Evolutionary conservation across 1,140 invertebrate genomes (phyloP).

Genomic region (Zaprionus ornatus): DNA sequence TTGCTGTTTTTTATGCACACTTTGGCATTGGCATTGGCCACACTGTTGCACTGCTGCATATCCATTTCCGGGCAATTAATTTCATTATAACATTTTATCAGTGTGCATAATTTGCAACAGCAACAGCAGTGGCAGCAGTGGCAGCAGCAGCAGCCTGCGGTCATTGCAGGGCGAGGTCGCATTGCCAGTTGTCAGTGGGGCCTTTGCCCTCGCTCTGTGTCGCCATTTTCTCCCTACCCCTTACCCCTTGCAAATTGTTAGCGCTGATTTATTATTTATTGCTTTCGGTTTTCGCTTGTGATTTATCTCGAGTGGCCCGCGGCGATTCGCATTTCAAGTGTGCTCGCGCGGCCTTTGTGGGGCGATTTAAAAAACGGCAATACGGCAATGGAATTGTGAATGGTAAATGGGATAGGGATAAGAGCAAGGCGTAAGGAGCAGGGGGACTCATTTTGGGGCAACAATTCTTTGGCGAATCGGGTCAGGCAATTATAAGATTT

Average conservation of each 20-base stretch:
- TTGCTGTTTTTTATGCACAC: neutral
- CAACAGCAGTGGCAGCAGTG: neutral
- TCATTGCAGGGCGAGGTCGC: neutral
- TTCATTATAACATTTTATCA: conserved; percentile 65
- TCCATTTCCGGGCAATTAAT: conserved; percentile 71
- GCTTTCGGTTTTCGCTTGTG: conserved; percentile 67
- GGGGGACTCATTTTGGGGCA: neutral
- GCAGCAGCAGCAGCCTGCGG: conserved; percentile 28
- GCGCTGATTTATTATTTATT: conserved; percentile 79
- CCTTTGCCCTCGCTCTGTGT: conserved; percentile 4
- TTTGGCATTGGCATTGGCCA: conserved; percentile 29
- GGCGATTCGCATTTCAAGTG: conserved; percentile 10
- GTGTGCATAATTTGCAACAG: conserved; percentile 59
- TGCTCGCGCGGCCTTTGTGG: conserved; percentile 44
- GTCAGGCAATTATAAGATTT: conserved; percentile 67
- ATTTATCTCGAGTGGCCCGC: conserved; percentile 57
- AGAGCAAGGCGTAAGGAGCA: neutral
- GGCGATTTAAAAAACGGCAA: conserved; percentile 28
- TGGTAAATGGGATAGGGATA: conserved; percentile 9
- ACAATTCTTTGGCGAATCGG: conserved; percentile 36
- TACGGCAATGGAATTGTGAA: conserved; percentile 2
- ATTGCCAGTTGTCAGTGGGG: conserved; percentile 48
- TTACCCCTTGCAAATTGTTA: conserved; percentile 56
- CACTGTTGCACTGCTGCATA: conserved; percentile 27
- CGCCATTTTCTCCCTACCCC: neutral